Percentiles rank a stretch among this genome's conserved stretches.
phyloP scores from a whole-genome alignment of 30 jellyfish, hydroid and myxozoan genomes.

The Turritopsis rubra region DNA sequence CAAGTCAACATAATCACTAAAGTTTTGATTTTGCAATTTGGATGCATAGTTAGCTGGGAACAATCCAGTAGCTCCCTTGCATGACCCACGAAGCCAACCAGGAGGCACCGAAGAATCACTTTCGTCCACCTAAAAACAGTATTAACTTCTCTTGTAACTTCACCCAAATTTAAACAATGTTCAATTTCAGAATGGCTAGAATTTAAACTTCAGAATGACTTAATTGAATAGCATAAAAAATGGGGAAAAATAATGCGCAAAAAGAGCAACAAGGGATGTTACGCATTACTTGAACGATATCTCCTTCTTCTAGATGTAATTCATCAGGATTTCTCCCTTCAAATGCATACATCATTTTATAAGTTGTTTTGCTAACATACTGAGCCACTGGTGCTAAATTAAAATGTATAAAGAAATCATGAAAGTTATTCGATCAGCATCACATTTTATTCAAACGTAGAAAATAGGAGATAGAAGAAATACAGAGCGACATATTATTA shows the following conservation, averaged over 20 bases:
- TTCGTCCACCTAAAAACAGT: slow-evolving; percentile 69
- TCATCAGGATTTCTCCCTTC: slow-evolving; percentile 92
- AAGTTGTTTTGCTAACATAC: slow-evolving; percentile 31
- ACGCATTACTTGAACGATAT: slow-evolving; percentile 49
- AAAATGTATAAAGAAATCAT: not conserved
- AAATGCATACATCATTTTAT: slow-evolving; percentile 70
- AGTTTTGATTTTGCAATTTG: slow-evolving; percentile 52
- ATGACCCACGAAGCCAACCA: slow-evolving; percentile 89
- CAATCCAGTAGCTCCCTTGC: slow-evolving; percentile 66
- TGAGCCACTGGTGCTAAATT: not conserved
- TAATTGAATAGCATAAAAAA: not conserved
- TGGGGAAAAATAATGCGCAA: not conserved
- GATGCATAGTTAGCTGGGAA: slow-evolving; percentile 88
- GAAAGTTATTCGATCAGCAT: not conserved
- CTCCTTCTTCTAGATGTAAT: slow-evolving; percentile 51
- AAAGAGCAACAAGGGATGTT: not conserved
- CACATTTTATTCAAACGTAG: not conserved
- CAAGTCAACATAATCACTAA: slow-evolving; percentile 84
- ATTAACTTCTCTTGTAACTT: not conserved
- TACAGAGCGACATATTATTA: too few relatives aligned
- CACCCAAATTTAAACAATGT: too few relatives aligned
- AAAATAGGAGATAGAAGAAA: too few relatives aligned
- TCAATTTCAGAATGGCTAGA: too few relatives aligned
- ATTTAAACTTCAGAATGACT: not conserved
- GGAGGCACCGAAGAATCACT: slow-evolving; percentile 63